These are phyloP conservation scores for Peromyscus eremicus DNA, from an alignment of 2,797 vertebrate genomes.

Conservation along the genomic window DNA sequence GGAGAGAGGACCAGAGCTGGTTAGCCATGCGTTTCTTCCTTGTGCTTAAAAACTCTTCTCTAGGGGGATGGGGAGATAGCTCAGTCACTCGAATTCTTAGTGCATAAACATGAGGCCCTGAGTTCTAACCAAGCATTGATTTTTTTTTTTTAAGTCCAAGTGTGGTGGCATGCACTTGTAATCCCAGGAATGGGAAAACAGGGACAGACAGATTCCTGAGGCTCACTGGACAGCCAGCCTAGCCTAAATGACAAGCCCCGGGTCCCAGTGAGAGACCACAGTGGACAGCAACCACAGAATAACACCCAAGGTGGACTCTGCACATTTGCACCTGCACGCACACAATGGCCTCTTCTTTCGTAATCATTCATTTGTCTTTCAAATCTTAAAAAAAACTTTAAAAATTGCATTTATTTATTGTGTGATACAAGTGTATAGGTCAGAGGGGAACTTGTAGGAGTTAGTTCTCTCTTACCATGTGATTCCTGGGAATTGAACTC, in stretches of 20 bases:
- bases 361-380: neutral
- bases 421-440: neutral
- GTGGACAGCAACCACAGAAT: neutral
- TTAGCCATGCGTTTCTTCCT: neutral
- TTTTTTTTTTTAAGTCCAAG: neutral
- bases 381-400: neutral
- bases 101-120: neutral
- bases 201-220: neutral
- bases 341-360: neutral
- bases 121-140: neutral
- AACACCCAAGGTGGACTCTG: neutral
- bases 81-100: neutral
- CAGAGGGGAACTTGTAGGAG: neutral
- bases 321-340: too few species aligned
- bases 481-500: neutral
- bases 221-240: neutral
- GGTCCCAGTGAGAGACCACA: neutral
- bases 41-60: neutral
- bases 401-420: neutral
- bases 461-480: neutral
- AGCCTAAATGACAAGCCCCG: neutral
- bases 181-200: neutral
- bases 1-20: neutral
- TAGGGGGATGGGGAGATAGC: neutral
- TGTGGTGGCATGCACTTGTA: neutral